Evolutionary conservation across 2,113 vertebrate species (phyloP).

Genomic region (Odontesthes bonariensis): DNA sequence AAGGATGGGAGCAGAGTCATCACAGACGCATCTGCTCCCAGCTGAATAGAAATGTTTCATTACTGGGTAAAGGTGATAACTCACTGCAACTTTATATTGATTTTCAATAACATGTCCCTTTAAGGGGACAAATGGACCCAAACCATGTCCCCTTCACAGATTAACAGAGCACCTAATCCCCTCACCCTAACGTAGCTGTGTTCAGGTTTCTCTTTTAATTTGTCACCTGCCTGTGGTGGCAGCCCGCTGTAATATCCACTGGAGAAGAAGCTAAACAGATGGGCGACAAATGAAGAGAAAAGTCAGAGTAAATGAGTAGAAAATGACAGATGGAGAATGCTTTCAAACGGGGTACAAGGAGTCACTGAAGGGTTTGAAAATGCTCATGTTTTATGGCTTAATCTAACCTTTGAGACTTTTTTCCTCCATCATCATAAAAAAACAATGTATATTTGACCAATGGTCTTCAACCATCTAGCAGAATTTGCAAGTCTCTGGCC

Average conservation of each 20-base stretch:
- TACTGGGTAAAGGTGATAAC: background rate
- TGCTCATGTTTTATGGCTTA: background rate
- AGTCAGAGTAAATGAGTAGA: background rate
- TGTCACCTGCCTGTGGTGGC: background rate
- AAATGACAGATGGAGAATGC: background rate
- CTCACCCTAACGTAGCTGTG: background rate
- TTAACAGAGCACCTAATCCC: background rate
- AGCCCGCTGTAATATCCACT: background rate
- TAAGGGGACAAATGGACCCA: background rate
- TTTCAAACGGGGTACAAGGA: background rate
- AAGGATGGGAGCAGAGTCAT: background rate
- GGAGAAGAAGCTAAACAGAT: background rate
- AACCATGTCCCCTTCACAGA: background rate
- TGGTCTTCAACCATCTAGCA: background rate
- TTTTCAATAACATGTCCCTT: slow-evolving; percentile 6
- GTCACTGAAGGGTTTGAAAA: background rate
- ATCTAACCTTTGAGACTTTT: background rate
- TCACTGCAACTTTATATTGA: slow-evolving; percentile 4
- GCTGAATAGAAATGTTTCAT: background rate
- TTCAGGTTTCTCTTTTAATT: background rate
- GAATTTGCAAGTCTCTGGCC: background rate
- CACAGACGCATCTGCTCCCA: background rate
- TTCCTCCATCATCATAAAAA: background rate
- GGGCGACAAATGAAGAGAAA: background rate
- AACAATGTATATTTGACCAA: background rate